Percentiles rank a stretch among this genome's conserved stretches.
Evolutionary conservation across 2,797 vertebrate species (phyloP).

Genomic region (Ispidina picta): DNA sequence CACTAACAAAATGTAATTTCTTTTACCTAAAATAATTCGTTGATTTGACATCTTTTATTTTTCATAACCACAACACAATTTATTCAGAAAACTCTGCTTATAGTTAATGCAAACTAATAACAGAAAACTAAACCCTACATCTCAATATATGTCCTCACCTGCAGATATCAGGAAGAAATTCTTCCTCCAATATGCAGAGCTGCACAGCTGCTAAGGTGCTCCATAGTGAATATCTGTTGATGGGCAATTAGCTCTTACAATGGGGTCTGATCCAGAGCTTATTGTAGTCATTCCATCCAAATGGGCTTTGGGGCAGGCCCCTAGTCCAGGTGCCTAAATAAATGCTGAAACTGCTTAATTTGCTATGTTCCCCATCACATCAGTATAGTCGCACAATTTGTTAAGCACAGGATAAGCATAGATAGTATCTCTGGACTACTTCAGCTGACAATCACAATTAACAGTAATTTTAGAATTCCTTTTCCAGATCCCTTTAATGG

Average conservation of each 20-base stretch:
- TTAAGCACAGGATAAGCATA: not conserved
- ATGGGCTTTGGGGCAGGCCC: not conserved
- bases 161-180: constrained; percentile 12
- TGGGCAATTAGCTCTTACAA: not conserved
- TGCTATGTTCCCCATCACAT: not conserved
- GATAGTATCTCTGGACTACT: not conserved
- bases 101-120: not conserved
- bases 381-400: not conserved
- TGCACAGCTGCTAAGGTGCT: constrained; percentile 9
- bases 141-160: constrained; percentile 35
- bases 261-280: not conserved
- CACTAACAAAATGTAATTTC: not conserved
- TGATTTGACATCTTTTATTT: not conserved
- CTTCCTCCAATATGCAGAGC: not conserved
- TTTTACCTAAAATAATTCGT: not conserved
- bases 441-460: constrained; percentile 15
- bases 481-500: not conserved
- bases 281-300: not conserved
- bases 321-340: not conserved
- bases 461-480: not conserved
- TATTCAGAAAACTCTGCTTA: not conserved
- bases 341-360: not conserved
- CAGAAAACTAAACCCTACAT: constrained; percentile 1
- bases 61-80: not conserved
- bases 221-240: not conserved